Conservation (phyloP, 2,797 vertebrate species). For the Lithobates pipiens region DNA sequence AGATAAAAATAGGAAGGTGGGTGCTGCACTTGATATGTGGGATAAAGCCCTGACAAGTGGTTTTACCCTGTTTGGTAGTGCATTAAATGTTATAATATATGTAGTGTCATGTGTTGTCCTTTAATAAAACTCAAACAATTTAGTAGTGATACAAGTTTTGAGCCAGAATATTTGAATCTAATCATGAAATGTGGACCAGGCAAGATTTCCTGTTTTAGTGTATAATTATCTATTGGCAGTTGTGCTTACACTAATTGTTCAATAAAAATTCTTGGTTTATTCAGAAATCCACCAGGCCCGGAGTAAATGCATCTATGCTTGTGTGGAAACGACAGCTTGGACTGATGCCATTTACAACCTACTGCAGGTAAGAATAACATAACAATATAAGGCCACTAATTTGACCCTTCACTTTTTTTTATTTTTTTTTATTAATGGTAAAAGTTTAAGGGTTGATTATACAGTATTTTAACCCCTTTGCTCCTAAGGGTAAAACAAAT, state of each 20-base stretch:
- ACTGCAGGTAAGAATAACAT: slow-evolving; percentile 83
- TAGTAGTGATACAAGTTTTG: background rate
- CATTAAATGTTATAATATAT: background rate
- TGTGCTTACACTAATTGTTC: background rate
- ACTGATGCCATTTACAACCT: slow-evolving; percentile 80
- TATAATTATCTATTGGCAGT: too few species aligned
- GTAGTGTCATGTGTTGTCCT: background rate
- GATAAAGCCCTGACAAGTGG: too few species aligned
- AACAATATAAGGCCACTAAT: background rate
- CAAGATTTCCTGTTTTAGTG: too few species aligned
- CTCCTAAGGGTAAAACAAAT: too few species aligned
- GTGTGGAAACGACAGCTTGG: slow-evolving; percentile 89
- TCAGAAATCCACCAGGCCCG: slow-evolving; percentile 84
- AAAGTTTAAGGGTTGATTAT: too few species aligned
- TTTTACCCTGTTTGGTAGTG: too few species aligned
- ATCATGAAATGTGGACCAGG: too few species aligned
- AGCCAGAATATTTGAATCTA: too few species aligned
- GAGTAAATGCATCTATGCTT: slow-evolving; percentile 84
- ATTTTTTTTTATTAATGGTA: too few species aligned
- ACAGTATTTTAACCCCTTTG: too few species aligned
- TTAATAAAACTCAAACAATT: background rate
- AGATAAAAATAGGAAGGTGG: slow-evolving; percentile 85
- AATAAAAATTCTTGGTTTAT: background rate
- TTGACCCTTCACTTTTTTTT: background rate
- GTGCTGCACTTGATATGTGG: background rate